Base-by-base conservation (phyloP, 2,113 vertebrate species). In the Oreochromis aureus region DNA sequence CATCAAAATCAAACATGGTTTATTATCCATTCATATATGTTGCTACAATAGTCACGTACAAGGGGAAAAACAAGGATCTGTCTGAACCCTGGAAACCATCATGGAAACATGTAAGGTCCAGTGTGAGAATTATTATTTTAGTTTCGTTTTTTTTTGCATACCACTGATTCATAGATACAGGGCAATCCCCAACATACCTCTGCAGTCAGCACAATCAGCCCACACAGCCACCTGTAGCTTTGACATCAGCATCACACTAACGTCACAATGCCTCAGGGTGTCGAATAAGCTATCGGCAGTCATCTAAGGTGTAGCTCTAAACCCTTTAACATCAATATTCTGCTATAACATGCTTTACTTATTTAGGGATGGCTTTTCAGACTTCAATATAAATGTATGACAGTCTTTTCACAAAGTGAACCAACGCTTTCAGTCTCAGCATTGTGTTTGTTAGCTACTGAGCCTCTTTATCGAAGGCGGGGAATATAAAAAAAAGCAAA, bases 161-260 rank as follows among this genome's bases (percentile, higher is more conserved):
- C 41, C 82, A 66, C 69, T 83, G 85, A 87, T 89, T 63, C 76
- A 84, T 90, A 90, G 87, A 89, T 86, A 87, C 36, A 83, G 44
- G 82, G 83, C 87, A 84, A 87, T 83, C 82, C 88, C 86, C 81
- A 83, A 86, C 89, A 85, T 51, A 82, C 81, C 24, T 81, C 84
- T 69, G 34, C 34, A 83, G 81, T 92, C 89, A 92, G 89, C 91
- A 90, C 80, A 90, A 89, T 84, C 13, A 56, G 56, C 86, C 92
- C 91, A 90, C 79, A 32, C 89, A 84, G 90, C 46, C 46, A 78
- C 83, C 56, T 13, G n/a, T 78, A 83, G 81, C 88, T 87, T 71
- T 91, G 86, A 87, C 90, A 86, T 69, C 53, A 54, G 56, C 46
- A 85, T 91, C 87, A 80, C 81, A 81, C 36, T 58, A 56, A 76